These are phyloP conservation scores for Cynopterus sphinx DNA, from an alignment of 2,797 vertebrate genomes.

Conservation along the genomic window DNA sequence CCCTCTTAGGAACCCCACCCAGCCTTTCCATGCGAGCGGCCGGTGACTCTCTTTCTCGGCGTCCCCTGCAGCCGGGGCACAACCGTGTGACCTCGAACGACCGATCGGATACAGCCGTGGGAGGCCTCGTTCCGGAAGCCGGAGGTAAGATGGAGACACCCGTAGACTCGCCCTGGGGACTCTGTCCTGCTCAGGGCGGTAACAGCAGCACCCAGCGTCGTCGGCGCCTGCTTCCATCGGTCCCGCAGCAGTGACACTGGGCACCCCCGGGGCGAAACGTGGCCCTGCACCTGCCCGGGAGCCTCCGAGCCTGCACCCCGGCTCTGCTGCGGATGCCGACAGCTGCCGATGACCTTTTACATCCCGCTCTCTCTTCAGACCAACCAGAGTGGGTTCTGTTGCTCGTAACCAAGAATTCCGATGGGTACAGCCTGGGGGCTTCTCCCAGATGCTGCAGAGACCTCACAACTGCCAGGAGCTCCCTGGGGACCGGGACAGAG, in stretches of 20 bases:
- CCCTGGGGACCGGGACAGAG: accelerated
- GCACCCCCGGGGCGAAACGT: accelerated
- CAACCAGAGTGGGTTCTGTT: background rate
- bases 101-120: background rate
- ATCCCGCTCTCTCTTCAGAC: background rate
- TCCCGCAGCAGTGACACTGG: accelerated
- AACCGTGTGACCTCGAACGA: background rate
- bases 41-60: background rate
- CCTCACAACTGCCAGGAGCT: background rate
- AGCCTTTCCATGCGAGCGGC: background rate
- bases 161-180: background rate
- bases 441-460: accelerated
- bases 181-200: no score
- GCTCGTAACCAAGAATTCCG: background rate
- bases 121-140: background rate
- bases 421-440: background rate
- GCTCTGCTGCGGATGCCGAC: background rate
- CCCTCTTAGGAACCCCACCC: background rate
- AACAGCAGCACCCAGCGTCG: accelerated
- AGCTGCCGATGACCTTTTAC: background rate
- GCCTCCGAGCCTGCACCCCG: background rate
- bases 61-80: background rate
- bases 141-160: accelerated
- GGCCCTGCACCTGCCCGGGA: background rate
- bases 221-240: background rate